Percentiles rank a stretch among this genome's conserved stretches.
These are phyloP conservation scores for Ganaspis sp. DNA, from an alignment of 1,140 invertebrate species.

Conservation along the genomic window DNA sequence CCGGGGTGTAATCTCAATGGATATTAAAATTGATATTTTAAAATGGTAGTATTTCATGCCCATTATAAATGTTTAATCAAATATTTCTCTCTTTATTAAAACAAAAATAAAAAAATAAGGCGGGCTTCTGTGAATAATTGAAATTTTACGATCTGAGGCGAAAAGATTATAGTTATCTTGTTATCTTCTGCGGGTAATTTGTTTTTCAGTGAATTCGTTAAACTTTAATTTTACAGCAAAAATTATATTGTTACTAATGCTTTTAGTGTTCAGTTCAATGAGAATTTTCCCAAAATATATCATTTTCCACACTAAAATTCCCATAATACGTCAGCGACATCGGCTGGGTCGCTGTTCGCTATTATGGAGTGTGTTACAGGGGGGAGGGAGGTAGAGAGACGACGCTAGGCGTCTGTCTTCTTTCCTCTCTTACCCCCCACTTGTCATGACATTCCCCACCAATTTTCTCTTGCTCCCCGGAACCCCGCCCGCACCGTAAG, in stretches of 20 bases:
- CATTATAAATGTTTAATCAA: too few relatives aligned
- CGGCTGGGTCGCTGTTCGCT: slow-evolving; percentile 7
- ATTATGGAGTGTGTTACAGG: neutral
- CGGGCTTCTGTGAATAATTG: too few relatives aligned
- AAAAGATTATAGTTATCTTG: too few relatives aligned
- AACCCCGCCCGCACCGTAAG: slow-evolving; percentile 30
- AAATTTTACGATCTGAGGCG: too few relatives aligned
- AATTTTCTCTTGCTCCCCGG: neutral
- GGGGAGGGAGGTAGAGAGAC: slow-evolving; percentile 7
- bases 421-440: neutral
- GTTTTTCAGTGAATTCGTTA: neutral
- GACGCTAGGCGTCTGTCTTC: slow-evolving; percentile 35
- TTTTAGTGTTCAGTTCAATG: too few relatives aligned
- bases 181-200: neutral
- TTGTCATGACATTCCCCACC: slow-evolving; percentile 6
- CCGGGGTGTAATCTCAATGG: too few relatives aligned
- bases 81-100: too few relatives aligned
- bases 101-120: too few relatives aligned
- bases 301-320: too few relatives aligned
- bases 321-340: neutral
- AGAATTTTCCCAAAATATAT: neutral
- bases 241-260: too few relatives aligned
- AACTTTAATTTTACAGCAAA: neutral
- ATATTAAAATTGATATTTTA: too few relatives aligned
- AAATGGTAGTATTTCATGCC: too few relatives aligned